Evolutionary conservation across 2,888 invertebrate species (phyloP), one percentile per base, ranked within the genome.

Genomic region (Epirrhoe tristata): DNA sequence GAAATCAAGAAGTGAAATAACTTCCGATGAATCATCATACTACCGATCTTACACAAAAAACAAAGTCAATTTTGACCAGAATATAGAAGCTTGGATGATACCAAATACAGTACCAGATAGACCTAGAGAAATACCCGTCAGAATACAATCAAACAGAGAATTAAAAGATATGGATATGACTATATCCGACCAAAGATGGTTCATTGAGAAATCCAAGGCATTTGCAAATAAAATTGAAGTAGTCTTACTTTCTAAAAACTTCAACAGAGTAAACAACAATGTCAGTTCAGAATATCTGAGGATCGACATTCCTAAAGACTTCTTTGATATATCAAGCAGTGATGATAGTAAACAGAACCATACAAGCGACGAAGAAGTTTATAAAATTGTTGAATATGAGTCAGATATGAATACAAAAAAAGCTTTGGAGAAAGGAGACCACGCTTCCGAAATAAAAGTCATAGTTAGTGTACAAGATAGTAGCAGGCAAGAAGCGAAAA

Each of bases 51-150:
- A 76, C 51, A 75, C 70, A 17, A 81, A 76, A 52, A 85, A 83
- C 24, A 77, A 77, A 51, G 81, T 84, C 0, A 84, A 86, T 64
- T 89, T 87, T 57, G 74, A 83, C n/a, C 80, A 85, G 69, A 81
- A 86, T 43, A 78, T 91, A 65, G 82, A 91, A 82, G 88, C 91
- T 1, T 92, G 89, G 87, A 90, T 92, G 91, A 78, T 91, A 43
- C 86, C 89, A 16, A 81, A 80, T 65, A 85, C 81, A 4, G 78
- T 88, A 17, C 71, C 73, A 12, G 78, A 84, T 54, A 77, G 62
- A 34, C 73, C 74, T 1, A 70, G 63, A 57, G 59, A 74, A 57
- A 62, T 75, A 10, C 77, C 80, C 36, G n/a, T 63, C 0, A 57
- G 34, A 63, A 61, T 63, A 17, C 60, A 60, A 48, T 63, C 69